Percentiles rank a stretch among this genome's conserved stretches.
Evolutionary conservation across 2,797 vertebrate species (phyloP).

Genomic region (Anableps anableps): DNA sequence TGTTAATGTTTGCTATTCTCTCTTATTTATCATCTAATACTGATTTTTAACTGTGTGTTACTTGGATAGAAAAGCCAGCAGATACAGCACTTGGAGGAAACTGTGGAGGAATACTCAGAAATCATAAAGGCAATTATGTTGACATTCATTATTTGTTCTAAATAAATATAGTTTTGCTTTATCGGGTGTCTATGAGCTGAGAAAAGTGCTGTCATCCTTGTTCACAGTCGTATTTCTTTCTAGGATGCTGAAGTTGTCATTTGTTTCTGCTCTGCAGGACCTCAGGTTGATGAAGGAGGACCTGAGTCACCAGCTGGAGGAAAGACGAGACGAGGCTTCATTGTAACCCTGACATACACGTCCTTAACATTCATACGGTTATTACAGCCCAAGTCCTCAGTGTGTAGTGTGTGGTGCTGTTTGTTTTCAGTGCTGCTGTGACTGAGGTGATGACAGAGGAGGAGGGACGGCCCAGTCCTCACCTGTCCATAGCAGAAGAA

Average conservation of each 20-base stretch:
- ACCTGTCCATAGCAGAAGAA: constrained; percentile 69
- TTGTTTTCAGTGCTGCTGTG: constrained; percentile 43
- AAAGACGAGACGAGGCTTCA: constrained; percentile 46
- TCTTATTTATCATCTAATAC: not conserved
- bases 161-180: not conserved
- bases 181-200: not conserved
- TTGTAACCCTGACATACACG: constrained; percentile 49
- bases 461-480: not conserved
- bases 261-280: constrained; percentile 55
- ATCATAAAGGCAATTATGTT: constrained; percentile 56
- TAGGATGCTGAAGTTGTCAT: not conserved
- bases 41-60: not conserved
- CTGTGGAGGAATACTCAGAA: constrained; percentile 44
- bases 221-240: not conserved
- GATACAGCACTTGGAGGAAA: constrained; percentile 51
- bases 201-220: not conserved
- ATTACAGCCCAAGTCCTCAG: not conserved
- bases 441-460: constrained; percentile 31
- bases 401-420: not conserved
- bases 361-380: not conserved
- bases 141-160: not conserved
- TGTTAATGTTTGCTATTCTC: not conserved
- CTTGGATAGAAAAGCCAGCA: constrained; percentile 49
- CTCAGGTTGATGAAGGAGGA: constrained; percentile 61
- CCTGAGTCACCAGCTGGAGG: constrained; percentile 58